Evolutionary conservation across 2,113 vertebrate genomes (phyloP), one percentile per base, ranked within the genome.

Genomic region (Phrynosoma platyrhinos): DNA sequence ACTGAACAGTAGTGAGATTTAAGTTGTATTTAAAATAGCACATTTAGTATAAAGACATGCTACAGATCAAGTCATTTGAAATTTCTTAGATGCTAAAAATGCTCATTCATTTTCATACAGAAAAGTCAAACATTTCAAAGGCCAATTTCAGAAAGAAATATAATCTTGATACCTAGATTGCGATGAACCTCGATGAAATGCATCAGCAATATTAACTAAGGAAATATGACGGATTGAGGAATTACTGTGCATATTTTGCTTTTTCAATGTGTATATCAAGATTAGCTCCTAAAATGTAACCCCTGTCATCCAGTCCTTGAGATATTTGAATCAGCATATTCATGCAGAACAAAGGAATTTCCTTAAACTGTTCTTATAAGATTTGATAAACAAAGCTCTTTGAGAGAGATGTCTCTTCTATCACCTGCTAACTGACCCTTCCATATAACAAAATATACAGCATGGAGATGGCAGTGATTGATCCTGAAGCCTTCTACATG

Each of bases 121-220:
- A 23, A 82, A 74, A 91, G 76, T 27, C 27, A 55, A 4, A 76
- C 52, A 77, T 91, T 80, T 16, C 71, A 16, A 84, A 36, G 52
- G 18, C 72, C 10, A 77, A 1, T 72, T 87, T 71, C 18, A 62
- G 30, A 81, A 30, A 71, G 0, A 81, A 84, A 72, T 2, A 68
- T 25, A 23, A 52, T 80, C 72, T 87, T 83, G 83, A 80, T 71
- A n/a, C 42, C 77, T 16, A 58, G 21, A 87, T 91, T 81, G 32
- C 0, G 40, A 1, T 40, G 21, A n/a, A 83, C 16, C 0, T 27
- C 3, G 42, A 47, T 47, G 42, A 90, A 83, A 90, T 62, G 62
- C 2, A 66, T 75, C 27, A 58, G 86, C 86, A 86, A 16, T 69
- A 0, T 27, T 62, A 4, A 9, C 47, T 62, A 87, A 74, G 3